phyloP scores from a whole-genome alignment of 1,140 invertebrate species.

The Leptestheria dahalacensis region DNA sequence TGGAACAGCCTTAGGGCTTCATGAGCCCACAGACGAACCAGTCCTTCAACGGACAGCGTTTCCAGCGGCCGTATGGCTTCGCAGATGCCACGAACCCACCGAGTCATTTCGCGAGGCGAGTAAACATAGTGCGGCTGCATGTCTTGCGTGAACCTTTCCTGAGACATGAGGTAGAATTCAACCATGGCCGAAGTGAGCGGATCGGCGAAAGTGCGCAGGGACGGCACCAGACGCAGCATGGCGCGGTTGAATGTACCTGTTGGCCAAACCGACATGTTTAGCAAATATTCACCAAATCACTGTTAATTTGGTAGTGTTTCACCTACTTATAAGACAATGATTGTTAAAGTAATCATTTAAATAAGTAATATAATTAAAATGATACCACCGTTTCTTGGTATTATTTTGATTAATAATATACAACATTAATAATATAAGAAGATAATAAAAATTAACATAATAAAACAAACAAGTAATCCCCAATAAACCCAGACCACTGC shows the following conservation, averaged over 20 bases:
- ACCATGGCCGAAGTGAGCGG: slow-evolving; percentile 98
- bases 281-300: too few relatives aligned
- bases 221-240: slow-evolving; percentile 84
- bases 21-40: slow-evolving; percentile 95
- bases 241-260: slow-evolving; percentile 96
- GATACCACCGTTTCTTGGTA: too few relatives aligned
- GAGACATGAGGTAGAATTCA: slow-evolving; percentile 90
- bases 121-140: slow-evolving; percentile 99
- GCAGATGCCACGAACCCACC: slow-evolving; percentile 98
- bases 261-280: too few relatives aligned
- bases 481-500: too few relatives aligned
- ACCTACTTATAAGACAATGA: too few relatives aligned
- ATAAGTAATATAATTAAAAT: too few relatives aligned
- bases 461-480: too few relatives aligned
- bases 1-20: slow-evolving; percentile 95
- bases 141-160: slow-evolving; percentile 97
- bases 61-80: slow-evolving; percentile 94
- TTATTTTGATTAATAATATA: too few relatives aligned
- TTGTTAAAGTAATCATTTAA: too few relatives aligned
- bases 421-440: too few relatives aligned
- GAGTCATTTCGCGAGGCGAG: slow-evolving; percentile 97
- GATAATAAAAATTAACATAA: too few relatives aligned
- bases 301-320: too few relatives aligned
- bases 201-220: slow-evolving; percentile 80
- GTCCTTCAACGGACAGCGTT: slow-evolving; percentile 72